Evolutionary conservation across 2,888 invertebrate genomes (phyloP), one percentile per base, ranked within the genome.

Genomic region (Xestia c-nigrum): DNA sequence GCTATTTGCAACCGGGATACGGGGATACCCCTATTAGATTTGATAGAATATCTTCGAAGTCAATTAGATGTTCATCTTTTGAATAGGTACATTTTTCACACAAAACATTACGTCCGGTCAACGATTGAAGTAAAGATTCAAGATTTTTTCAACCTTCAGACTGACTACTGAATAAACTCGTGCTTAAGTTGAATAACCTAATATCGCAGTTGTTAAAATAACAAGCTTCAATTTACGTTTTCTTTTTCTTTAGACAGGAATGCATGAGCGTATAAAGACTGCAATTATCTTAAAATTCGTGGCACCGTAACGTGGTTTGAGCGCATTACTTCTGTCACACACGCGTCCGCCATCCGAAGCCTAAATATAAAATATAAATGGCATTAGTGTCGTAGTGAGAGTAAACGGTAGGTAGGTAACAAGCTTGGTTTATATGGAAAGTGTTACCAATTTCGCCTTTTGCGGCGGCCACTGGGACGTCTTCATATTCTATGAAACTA

Each of bases 141-240:
- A 55, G 38, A 77, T 16, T 61, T 40, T 14, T 46, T 76, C 55
- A 24, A n/a, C 12, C 21, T 40, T 46, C 16, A 24, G 24, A n/a
- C 14, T 38, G 14, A 47, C 19, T 52, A 61, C 46, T 24, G 14
- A 71, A 63, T 47, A 24, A 46, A 38, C 1, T 47, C 40, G 9
- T 9, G 12, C 64, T 55, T 3, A 24, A 64, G 83, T 83, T 77
- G 43, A 82, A 80, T 64, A 72, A 77, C 57, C 67, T 52, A n/a
- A 14, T 47, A 64, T 47, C 50, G n/a, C 9, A 46, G 38, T 80
- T 59, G 14, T 38, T 50, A 46, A 63, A 57, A 64, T 64, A 64
- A 68, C 50, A 31, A 61, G 46, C 55, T 40, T 14, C 38, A 50
- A 75, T 65, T 65, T 59, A 47, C 59, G 40, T 69, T 65, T 69